These are phyloP conservation scores for Anthopleura xanthogrammica DNA, from an alignment of 92 coral and sea anemone species.

Conservation along the genomic window DNA sequence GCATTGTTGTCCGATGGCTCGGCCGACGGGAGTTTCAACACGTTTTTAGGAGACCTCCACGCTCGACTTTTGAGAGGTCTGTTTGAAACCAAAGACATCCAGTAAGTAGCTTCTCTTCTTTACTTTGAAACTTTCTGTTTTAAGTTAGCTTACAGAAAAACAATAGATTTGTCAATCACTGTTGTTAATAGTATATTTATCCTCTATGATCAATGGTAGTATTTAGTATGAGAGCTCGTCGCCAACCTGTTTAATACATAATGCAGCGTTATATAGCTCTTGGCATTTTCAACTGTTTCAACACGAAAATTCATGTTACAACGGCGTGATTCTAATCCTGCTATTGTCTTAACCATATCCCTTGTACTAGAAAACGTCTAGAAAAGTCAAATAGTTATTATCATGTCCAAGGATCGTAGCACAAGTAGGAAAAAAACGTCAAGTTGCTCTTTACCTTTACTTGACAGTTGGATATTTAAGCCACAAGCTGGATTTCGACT, in stretches of 20 bases:
- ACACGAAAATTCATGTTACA: conserved; percentile 34
- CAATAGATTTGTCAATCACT: conserved; percentile 5
- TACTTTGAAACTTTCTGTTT: background rate
- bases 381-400: conserved; percentile 6
- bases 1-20: conserved; percentile 92
- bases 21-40: conserved; percentile 77
- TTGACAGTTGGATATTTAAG: conserved; percentile 32
- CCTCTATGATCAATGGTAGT: background rate
- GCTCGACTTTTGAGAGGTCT: conserved; percentile 90
- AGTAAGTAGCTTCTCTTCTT: conserved; percentile 53
- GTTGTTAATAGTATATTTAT: conserved; percentile 1
- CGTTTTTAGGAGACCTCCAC: conserved; percentile 93
- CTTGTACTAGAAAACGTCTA: background rate
- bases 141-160: conserved; percentile 1
- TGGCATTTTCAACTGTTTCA: conserved; percentile 29
- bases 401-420: background rate
- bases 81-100: conserved; percentile 85
- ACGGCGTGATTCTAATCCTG: conserved; percentile 12
- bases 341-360: conserved; percentile 19
- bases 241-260: conserved; percentile 27
- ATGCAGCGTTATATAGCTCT: background rate
- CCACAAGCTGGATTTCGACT: conserved; percentile 7
- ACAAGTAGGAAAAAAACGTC: background rate
- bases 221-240: background rate
- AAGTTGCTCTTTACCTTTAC: background rate